Conservation (phyloP, 2,113 vertebrate genomes). For the Macquaria australasica region DNA sequence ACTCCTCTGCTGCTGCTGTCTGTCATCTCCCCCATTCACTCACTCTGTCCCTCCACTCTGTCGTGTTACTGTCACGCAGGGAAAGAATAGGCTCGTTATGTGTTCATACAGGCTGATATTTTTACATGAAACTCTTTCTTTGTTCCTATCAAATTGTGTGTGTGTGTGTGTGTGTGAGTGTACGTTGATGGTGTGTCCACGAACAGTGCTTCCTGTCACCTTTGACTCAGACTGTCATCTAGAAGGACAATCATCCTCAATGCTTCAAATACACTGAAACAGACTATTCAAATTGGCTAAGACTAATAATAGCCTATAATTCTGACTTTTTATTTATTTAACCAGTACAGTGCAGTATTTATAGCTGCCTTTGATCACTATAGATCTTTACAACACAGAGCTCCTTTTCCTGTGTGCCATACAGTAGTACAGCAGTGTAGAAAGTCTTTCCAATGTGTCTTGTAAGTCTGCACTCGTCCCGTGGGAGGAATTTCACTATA, state of each 20-base stretch:
- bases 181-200: background rate
- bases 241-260: background rate
- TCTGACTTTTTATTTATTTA: background rate
- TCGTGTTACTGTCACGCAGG: slow-evolving; percentile 9
- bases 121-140: slow-evolving; percentile 2
- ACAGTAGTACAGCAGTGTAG: background rate
- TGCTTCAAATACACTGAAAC: background rate
- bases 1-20: slow-evolving; percentile 13
- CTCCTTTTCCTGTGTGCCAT: background rate
- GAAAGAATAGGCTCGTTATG: background rate
- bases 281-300: background rate
- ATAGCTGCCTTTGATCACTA: slow-evolving; percentile 13
- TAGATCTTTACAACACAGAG: background rate
- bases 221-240: background rate
- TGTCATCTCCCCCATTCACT: background rate
- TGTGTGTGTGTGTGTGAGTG: background rate
- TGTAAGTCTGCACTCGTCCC: background rate
- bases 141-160: background rate
- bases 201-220: background rate
- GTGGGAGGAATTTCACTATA: background rate
- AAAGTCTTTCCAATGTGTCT: background rate
- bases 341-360: background rate
- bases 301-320: background rate
- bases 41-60: slow-evolving; percentile 7
- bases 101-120: background rate